Base-by-base conservation (phyloP, 2,888 invertebrate genomes). In the Parnassius apollo region DNA sequence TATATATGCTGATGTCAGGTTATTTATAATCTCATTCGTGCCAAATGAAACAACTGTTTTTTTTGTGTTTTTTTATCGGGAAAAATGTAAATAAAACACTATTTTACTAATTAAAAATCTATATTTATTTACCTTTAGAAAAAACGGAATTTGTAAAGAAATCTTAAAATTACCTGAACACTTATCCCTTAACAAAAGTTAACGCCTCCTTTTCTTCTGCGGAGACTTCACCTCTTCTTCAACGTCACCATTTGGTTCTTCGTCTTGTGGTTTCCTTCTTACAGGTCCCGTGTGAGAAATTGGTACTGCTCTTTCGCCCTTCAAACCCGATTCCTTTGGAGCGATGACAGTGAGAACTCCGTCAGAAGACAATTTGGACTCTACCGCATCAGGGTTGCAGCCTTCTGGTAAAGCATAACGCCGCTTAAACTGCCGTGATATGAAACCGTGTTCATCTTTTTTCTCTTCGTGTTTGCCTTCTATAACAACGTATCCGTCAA, bases 401-500 rank as follows among this genome's bases (percentile, higher is more conserved):
- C 93, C 95, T 74, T 95, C 93, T 1, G 97, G 97, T 51, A 97
- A 79, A 1, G 93, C 85, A 75, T 96, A 97, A 45, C 95, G 93
- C 10, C 97, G 93, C 25, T 94, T 93, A 71, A 97, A 96, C 67
- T 96, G 95, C 9, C 96, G 92, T 0, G 95, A 94, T 55, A 96
- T 93, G 68, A 88, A 95, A 0, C 96, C 96, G 74, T 96, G 95
- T 4, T 95, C 94, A 69, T 96, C 96, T 62, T 94, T 92, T 68
- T 93, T 94, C 72, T 96, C 96, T 70, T 96, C 95, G 71, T 97
- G 97, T 75, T 95, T 95, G 0, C 95, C 96, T 81, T 96, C 96
- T 12, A 96, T 88, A 0, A 96, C 92, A 2, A 97, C 92, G 57
- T 86, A 93, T 57, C 94, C 93, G 58, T 95, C 96, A 0, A 94